Conservation (phyloP, 2,113 vertebrate genomes). For the Centropus bengalensis region DNA sequence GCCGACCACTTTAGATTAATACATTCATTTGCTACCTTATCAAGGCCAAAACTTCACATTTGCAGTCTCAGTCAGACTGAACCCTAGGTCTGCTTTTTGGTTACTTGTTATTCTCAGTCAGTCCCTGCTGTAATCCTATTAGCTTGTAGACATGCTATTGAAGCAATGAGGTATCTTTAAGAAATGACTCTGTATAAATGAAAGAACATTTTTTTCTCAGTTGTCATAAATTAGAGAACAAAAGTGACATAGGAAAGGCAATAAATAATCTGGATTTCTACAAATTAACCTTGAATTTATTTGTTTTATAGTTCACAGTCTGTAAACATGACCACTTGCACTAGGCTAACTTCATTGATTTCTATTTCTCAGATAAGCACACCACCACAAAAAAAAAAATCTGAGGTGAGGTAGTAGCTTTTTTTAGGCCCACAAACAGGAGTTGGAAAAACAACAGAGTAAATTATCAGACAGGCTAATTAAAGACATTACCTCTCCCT, state of each 20-base stretch:
- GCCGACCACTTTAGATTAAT: background rate
- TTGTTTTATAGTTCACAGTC: background rate
- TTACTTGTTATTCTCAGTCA: background rate
- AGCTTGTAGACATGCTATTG: background rate
- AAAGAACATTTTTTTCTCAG: background rate
- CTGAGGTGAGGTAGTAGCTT: slow-evolving; percentile 5
- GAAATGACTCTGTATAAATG: background rate
- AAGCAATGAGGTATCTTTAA: background rate
- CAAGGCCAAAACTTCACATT: background rate
- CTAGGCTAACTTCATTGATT: background rate
- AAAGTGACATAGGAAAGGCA: background rate
- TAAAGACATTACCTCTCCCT: slow-evolving; percentile 36
- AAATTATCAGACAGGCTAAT: slow-evolving; percentile 18
- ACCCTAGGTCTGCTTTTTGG: background rate
- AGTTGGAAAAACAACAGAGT: background rate
- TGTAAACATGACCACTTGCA: background rate
- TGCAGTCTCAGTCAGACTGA: background rate
- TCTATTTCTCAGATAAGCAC: background rate
- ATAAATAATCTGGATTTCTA: background rate
- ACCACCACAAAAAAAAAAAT: background rate
- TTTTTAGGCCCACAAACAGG: background rate
- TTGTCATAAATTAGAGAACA: background rate
- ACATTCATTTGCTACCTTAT: background rate
- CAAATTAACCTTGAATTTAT: background rate
- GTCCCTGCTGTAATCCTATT: background rate